A percentile compares a stretch with the other conserved stretches of the same genome.
Conservation (phyloP, 2,113 vertebrate species). For the Passer domesticus region DNA sequence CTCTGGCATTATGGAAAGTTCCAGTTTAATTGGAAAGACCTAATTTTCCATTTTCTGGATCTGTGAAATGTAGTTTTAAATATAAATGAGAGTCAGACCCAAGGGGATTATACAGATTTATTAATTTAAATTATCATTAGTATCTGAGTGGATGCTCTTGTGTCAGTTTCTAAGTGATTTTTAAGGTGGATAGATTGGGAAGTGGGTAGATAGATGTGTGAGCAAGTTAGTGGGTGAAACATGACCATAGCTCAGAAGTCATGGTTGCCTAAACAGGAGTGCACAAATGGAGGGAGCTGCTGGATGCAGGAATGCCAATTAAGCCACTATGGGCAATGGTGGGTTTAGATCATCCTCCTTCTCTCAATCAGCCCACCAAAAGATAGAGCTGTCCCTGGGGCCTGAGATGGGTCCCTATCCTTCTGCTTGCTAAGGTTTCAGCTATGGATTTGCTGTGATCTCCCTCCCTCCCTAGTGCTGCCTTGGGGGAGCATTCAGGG, state of each 20-base stretch:
- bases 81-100: background rate
- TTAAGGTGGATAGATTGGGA: background rate
- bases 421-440: background rate
- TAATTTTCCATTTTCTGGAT: background rate
- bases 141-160: background rate
- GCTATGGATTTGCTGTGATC: background rate
- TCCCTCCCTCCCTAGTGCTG: background rate
- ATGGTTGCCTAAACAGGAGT: background rate
- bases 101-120: background rate
- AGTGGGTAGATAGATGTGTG: background rate
- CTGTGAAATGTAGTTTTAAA: conserved; percentile 26
- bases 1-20: background rate
- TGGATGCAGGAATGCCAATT: background rate
- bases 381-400: background rate
- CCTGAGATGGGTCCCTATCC: background rate
- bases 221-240: background rate
- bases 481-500: background rate
- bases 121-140: background rate
- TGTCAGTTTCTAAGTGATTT: background rate
- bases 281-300: background rate
- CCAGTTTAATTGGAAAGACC: background rate
- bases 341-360: background rate
- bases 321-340: background rate
- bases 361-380: background rate
- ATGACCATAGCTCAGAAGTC: background rate